These are phyloP conservation scores for Euzophera pinguis DNA, from an alignment of 2,888 invertebrate genomes.

Conservation along the genomic window DNA sequence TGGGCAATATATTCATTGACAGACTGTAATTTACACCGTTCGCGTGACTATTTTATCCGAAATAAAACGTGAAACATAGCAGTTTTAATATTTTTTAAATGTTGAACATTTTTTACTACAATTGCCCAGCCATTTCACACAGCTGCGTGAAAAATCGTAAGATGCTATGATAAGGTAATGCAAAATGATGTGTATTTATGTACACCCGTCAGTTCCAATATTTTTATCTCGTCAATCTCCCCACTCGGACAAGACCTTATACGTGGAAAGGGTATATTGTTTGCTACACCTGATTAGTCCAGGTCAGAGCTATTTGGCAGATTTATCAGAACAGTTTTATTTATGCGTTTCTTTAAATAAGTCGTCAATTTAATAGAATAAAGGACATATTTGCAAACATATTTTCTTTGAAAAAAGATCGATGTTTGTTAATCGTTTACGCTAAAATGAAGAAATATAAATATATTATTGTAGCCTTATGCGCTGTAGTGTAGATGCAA, in stretches of 20 bases:
- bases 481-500: too few species aligned
- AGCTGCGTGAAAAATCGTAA: constrained; percentile 1
- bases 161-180: constrained; percentile 2
- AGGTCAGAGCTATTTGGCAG: background rate
- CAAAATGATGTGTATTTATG: background rate
- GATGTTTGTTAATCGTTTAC: too few species aligned
- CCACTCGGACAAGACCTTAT: constrained; percentile 5
- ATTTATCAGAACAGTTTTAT: background rate
- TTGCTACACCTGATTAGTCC: background rate
- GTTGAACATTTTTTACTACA: constrained; percentile 7
- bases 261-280: background rate
- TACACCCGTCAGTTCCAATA: constrained; percentile 26
- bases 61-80: background rate
- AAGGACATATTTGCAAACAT: too few species aligned
- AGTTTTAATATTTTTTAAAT: background rate
- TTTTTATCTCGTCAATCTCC: constrained; percentile 25
- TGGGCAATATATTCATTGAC: constrained; percentile 19
- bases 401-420: too few species aligned
- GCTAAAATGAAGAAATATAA: too few species aligned
- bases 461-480: too few species aligned
- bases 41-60: background rate
- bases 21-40: background rate
- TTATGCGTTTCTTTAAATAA: background rate
- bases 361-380: too few species aligned
- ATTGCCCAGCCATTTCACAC: constrained; percentile 4